These are phyloP conservation scores for Rousettus leschenaultii DNA, from an alignment of 2,113 vertebrate species.

Conservation along the genomic window DNA sequence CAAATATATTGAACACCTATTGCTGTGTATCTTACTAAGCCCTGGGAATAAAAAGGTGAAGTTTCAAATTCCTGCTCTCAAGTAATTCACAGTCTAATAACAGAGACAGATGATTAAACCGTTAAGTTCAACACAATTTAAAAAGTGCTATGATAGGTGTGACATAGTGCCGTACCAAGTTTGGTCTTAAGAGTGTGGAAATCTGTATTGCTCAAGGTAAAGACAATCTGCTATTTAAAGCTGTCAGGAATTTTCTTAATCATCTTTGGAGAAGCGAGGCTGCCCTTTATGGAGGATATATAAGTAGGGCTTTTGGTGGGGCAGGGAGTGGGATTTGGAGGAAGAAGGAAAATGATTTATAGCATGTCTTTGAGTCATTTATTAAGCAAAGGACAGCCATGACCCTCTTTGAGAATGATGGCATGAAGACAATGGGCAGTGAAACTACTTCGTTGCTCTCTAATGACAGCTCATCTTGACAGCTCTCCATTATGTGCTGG, in stretches of 20 bases:
- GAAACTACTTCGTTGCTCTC: neutral
- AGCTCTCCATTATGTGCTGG: neutral
- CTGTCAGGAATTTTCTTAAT: neutral
- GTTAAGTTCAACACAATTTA: constrained; percentile 19
- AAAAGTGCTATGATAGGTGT: neutral
- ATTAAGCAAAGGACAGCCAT: neutral
- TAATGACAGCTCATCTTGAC: neutral
- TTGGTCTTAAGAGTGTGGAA: neutral
- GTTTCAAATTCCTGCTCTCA: neutral
- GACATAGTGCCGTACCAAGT: neutral
- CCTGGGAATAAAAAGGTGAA: neutral
- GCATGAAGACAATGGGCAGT: neutral
- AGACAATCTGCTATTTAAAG: neutral
- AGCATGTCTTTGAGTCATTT: neutral
- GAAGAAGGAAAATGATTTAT: neutral
- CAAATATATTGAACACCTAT: neutral
- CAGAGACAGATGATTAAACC: neutral
- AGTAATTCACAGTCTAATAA: neutral
- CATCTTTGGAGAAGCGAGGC: neutral
- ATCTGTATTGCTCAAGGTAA: neutral
- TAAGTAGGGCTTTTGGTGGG: neutral
- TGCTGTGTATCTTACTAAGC: neutral
- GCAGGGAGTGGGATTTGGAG: fast-evolving
- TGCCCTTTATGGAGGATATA: neutral
- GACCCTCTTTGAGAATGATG: neutral